A percentile compares a stretch with the other conserved stretches of the same genome.
phyloP scores from a whole-genome alignment of 2,888 invertebrate genomes.

The Scaptomyza caliginosa region DNA sequence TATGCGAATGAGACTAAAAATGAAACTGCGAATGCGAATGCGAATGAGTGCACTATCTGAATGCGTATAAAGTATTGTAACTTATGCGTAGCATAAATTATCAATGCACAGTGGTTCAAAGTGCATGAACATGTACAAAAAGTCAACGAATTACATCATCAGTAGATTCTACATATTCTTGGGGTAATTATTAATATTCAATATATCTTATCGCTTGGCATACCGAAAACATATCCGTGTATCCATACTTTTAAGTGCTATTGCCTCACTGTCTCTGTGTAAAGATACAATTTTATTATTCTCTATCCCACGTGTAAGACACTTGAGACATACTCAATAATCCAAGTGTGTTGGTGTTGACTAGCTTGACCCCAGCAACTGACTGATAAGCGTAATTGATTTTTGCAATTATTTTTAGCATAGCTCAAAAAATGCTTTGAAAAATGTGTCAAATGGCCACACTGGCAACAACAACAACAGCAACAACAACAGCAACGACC shows the following conservation, averaged over 20 bases:
- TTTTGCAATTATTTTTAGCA: constrained; percentile 79
- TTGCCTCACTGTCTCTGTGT: constrained; percentile 19
- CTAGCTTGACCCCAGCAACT: constrained; percentile 59
- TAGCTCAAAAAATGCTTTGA: constrained; percentile 67
- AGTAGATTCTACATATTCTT: no score
- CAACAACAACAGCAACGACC: constrained; percentile 49
- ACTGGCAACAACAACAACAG: constrained; percentile 10
- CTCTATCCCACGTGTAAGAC: constrained; percentile 40
- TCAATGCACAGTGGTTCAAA: constrained; percentile 55
- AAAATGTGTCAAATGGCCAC: constrained; percentile 72
- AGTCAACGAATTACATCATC: no score
- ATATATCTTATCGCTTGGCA: neutral
- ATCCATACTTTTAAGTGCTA: constrained; percentile 20
- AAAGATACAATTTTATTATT: constrained; percentile 7
- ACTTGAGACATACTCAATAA: constrained; percentile 24
- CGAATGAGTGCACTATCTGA: constrained; percentile 61
- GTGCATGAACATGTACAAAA: neutral
- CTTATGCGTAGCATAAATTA: constrained; percentile 76
- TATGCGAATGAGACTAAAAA: constrained; percentile 14
- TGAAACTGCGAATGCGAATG: constrained; percentile 29
- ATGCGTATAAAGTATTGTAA: constrained; percentile 73
- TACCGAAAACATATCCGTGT: constrained; percentile 20
- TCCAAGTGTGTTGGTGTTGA: constrained; percentile 3
- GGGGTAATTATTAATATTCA: no score
- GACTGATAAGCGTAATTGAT: constrained; percentile 76